These are phyloP conservation scores for Cephus nigrinus DNA, from an alignment of 2,888 invertebrate genomes.

Conservation along the genomic window DNA sequence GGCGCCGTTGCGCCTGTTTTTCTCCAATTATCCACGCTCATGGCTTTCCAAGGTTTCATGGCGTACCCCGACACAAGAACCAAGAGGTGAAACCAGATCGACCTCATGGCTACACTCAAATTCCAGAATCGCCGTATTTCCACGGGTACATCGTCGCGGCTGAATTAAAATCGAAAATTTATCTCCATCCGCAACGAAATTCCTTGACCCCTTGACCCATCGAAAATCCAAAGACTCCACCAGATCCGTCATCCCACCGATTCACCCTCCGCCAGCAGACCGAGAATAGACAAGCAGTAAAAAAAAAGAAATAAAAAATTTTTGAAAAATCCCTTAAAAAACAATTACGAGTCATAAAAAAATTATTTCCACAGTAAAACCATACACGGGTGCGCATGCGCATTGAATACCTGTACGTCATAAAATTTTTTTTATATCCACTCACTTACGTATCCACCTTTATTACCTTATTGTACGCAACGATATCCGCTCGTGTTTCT, in stretches of 20 bases:
- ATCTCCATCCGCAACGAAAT: not conserved
- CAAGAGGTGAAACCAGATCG: slow-evolving; percentile 4
- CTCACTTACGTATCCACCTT: not conserved
- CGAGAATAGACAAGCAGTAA: not conserved
- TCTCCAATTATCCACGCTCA: slow-evolving; percentile 18
- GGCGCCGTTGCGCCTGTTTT: slow-evolving; percentile 13
- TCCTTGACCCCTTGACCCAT: not conserved
- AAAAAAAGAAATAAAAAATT: no score
- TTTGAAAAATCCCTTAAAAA: no score
- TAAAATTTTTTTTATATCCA: not conserved
- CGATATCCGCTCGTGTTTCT: not conserved
- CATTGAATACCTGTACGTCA: not conserved
- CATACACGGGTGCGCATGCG: not conserved
- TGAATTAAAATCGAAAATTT: not conserved
- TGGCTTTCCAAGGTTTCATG: not conserved
- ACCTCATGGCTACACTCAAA: not conserved
- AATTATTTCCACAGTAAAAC: not conserved
- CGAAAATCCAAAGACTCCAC: not conserved
- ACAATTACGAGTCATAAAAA: no score
- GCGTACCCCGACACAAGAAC: not conserved
- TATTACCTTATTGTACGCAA: not conserved
- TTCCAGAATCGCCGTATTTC: not conserved
- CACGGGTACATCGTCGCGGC: not conserved
- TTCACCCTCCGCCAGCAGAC: not conserved
- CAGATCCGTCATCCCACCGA: not conserved